These are phyloP conservation scores for Omphaloscelis lunosa DNA, from an alignment of 2,888 invertebrate genomes.

Conservation along the genomic window DNA sequence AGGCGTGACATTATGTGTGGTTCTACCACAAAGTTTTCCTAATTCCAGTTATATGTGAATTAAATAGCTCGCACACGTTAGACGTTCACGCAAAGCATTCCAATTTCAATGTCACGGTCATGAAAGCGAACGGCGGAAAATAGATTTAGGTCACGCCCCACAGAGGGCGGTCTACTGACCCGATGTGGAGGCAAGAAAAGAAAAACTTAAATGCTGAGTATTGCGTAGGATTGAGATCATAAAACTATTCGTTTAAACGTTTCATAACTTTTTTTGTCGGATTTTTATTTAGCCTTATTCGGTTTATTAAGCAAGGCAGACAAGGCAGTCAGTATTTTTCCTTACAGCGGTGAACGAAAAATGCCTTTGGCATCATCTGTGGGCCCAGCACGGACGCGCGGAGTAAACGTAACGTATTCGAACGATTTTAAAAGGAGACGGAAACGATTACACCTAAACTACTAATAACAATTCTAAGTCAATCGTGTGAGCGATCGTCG, in stretches of 20 bases:
- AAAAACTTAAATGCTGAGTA: conserved; percentile 3
- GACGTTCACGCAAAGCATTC: not conserved
- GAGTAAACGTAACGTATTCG: not conserved
- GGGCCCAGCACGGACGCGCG: not conserved
- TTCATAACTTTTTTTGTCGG: not conserved
- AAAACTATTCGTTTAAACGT: not conserved
- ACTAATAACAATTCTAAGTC: no score
- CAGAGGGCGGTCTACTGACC: conserved; percentile 23
- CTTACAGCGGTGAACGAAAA: not conserved
- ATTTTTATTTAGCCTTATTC: not conserved
- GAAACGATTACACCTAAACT: no score
- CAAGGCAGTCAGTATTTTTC: not conserved
- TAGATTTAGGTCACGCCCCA: conserved; percentile 21
- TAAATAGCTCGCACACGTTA: not conserved
- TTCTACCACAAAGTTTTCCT: not conserved
- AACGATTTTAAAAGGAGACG: not conserved
- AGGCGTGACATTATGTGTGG: not conserved
- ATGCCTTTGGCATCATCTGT: not conserved
- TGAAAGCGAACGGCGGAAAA: not conserved
- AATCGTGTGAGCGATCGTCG: no score
- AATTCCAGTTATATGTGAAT: not conserved
- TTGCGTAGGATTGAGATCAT: not conserved
- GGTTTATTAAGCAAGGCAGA: not conserved
- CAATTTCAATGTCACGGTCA: conserved; percentile 22
- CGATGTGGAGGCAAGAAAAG: not conserved